Evolutionary conservation across 2,888 invertebrate genomes (phyloP), one percentile per base, ranked within the genome.

Genomic region (Melanostoma mellinum): DNA sequence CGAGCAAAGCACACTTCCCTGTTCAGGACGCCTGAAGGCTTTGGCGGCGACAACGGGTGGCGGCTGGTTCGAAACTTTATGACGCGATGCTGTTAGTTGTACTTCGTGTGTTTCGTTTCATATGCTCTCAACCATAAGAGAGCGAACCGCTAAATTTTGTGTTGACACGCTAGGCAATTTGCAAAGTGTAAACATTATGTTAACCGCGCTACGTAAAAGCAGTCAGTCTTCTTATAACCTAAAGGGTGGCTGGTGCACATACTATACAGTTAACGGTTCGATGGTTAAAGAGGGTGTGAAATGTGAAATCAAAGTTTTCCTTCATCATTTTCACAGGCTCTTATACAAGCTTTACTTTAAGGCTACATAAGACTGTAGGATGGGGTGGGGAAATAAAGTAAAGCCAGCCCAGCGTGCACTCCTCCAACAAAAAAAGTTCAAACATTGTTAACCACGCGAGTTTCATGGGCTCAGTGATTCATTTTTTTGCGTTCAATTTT

Each of bases 161-260:
- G 89, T 89, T 89, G 89, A 89, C 90, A 89, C 88, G 88, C 88
- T 86, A 88, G 88, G 88, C 89, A 88, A 89, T 89, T 89, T 88
- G 86, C 88, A 87, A 88, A 88, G 88, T 87, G 88, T 88, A 88
- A 89, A 88, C 88, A 88, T 88, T 87, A 88, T 88, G 87, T 88
- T 86, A 87, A 87, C 86, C 86, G 86, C 86, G 75, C 63, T 55
- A 60, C n/a, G n/a, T n/a, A n/a, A n/a, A 60, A 52, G 74, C 48
- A 71, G 38, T 60, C 48, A 40, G 9, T 53, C 42, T 20, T 20
- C 20, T 20, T 20, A 20, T 20, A 20, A 0, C 20, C 20, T 20
- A 20, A 20, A 20, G 20, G 20, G 20, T 20, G 20, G 20, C 20
- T 20, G 20, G 20, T 20, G 20, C 20, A 20, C 20, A 20, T 20